phyloP scores from a whole-genome alignment of 92 coral and sea anemone genomes.

The Scolanthus callimorphus region DNA sequence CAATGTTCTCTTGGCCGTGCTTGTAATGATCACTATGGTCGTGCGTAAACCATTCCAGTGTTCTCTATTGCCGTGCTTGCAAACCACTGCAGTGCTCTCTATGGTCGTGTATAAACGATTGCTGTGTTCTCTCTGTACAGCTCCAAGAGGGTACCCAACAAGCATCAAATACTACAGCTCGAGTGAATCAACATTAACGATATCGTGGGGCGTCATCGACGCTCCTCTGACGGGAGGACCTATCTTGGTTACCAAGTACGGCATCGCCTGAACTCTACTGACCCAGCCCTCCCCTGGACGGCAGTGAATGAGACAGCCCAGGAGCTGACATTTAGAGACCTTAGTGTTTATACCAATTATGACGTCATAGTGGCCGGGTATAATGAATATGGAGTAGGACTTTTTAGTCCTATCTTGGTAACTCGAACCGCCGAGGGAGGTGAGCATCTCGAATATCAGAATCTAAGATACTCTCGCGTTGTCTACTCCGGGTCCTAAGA shows the following conservation, averaged over 20 bases:
- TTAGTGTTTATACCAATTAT: conserved; percentile 10
- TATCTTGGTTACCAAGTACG: conserved; percentile 13
- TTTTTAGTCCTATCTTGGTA: conserved; percentile 3
- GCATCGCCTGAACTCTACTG: background rate
- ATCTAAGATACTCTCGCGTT: too few species aligned
- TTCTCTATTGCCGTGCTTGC: too few species aligned
- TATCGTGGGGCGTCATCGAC: conserved; percentile 16
- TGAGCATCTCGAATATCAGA: too few species aligned
- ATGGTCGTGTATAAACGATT: too few species aligned
- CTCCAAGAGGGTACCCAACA: background rate
- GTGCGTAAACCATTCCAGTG: too few species aligned
- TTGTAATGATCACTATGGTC: too few species aligned
- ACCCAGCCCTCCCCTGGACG: background rate
- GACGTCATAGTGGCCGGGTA: conserved; percentile 19
- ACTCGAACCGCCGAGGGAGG: conserved; percentile 24
- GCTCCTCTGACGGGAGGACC: background rate
- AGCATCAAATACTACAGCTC: background rate
- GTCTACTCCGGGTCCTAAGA: too few species aligned
- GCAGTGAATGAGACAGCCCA: background rate
- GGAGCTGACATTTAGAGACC: conserved; percentile 3
- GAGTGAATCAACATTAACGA: background rate
- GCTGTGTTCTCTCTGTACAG: too few species aligned
- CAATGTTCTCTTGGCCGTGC: too few species aligned
- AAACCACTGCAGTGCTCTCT: too few species aligned
- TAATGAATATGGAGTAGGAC: conserved; percentile 13